A percentile compares a stretch with the other conserved stretches of the same genome.
Evolutionary conservation across 2,888 invertebrate species (phyloP).

Genomic region (Drymonia ruficornis): DNA sequence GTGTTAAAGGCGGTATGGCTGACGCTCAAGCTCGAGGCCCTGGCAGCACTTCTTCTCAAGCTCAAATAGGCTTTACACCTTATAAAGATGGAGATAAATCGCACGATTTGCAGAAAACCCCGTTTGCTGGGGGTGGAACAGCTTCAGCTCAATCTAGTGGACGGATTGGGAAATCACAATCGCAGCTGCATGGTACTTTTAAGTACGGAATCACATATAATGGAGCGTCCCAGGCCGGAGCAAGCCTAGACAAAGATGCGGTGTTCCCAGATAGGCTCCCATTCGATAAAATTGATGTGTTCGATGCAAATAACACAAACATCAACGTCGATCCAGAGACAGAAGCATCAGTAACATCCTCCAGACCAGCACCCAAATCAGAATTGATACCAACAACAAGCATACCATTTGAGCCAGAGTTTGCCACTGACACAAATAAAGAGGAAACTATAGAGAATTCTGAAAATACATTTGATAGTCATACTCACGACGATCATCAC

Average conservation of each 20-base stretch:
- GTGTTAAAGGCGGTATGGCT: constrained; percentile 92
- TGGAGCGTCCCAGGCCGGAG: constrained; percentile 93
- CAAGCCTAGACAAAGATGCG: constrained; percentile 87
- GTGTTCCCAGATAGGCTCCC: constrained; percentile 70
- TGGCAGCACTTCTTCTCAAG: constrained; percentile 94
- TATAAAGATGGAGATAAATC: constrained; percentile 86
- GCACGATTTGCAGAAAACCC: constrained; percentile 76
- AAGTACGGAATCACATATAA: constrained; percentile 90
- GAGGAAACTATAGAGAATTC: constrained; percentile 34
- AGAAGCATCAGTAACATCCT: constrained; percentile 34
- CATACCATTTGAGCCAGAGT: constrained; percentile 31
- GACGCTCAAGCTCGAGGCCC: constrained; percentile 94
- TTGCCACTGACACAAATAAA: constrained; percentile 38
- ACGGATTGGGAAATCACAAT: constrained; percentile 91
- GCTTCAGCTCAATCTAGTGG: constrained; percentile 92
- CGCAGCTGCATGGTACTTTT: constrained; percentile 92
- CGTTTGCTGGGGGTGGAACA: constrained; percentile 90
- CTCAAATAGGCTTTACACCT: constrained; percentile 94
- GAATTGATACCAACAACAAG: constrained; percentile 36
- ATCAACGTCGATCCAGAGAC: constrained; percentile 60
- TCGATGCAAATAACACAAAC: constrained; percentile 71
- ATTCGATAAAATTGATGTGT: constrained; percentile 75
- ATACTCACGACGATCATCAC: constrained; percentile 74
- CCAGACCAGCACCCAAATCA: constrained; percentile 14
- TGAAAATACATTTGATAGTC: constrained; percentile 53